phyloP scores from a whole-genome alignment of 2,888 invertebrate species.

The Acrobasis repandana region DNA sequence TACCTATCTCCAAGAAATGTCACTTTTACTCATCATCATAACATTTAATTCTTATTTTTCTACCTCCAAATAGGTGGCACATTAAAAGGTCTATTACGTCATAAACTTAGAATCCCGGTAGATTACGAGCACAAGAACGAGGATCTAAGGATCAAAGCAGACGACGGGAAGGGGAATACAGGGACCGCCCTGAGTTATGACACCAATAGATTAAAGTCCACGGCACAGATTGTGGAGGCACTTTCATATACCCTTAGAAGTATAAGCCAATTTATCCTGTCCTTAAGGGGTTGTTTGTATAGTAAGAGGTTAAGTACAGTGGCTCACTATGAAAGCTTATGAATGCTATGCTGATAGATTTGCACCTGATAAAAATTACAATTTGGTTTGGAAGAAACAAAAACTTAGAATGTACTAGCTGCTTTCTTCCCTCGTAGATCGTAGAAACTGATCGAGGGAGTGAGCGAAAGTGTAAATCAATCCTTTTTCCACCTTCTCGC shows the following conservation, averaged over 20 bases:
- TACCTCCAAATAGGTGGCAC: neutral
- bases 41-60: neutral
- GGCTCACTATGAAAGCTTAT: slow-evolving; percentile 23
- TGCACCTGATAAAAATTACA: neutral
- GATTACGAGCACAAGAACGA: slow-evolving; percentile 15
- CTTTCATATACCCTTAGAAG: slow-evolving; percentile 28
- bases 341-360: neutral
- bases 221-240: slow-evolving; percentile 30
- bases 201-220: slow-evolving; percentile 32
- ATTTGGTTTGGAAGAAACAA: too few relatives aligned
- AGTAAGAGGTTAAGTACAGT: neutral
- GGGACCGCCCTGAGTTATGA: slow-evolving; percentile 28
- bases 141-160: slow-evolving; percentile 25
- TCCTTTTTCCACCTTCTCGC: too few relatives aligned
- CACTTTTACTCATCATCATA: too few relatives aligned
- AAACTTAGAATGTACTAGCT: too few relatives aligned
- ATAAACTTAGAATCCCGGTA: slow-evolving; percentile 10
- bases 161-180: neutral
- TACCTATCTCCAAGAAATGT: too few relatives aligned
- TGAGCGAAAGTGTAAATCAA: too few relatives aligned
- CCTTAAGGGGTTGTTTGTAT: slow-evolving; percentile 14
- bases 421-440: too few relatives aligned
- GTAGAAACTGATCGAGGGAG: too few relatives aligned
- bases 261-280: slow-evolving; percentile 29
- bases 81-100: neutral